Evolutionary conservation across 2,888 invertebrate species (phyloP).

Genomic region (Eustalomyia histrio): DNA sequence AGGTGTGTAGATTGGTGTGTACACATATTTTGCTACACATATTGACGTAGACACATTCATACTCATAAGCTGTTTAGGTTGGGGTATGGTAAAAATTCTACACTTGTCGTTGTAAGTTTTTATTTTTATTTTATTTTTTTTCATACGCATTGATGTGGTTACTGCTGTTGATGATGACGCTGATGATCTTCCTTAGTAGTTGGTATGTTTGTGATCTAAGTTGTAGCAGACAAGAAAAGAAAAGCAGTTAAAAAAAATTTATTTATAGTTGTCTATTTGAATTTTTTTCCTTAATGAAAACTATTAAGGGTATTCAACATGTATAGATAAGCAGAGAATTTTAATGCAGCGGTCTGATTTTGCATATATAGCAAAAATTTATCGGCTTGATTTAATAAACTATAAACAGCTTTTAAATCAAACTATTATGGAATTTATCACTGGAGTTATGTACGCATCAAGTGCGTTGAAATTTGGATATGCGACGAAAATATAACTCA

Average conservation of each 20-base stretch:
- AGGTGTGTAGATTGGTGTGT: slow-evolving; percentile 33
- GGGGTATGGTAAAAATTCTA: slow-evolving; percentile 35
- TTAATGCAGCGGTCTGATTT: too few relatives aligned
- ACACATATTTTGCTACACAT: slow-evolving; percentile 24
- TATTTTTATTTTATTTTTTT: too few relatives aligned
- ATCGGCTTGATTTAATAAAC: too few relatives aligned
- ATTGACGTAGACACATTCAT: background rate
- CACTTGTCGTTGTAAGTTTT: slow-evolving; percentile 52
- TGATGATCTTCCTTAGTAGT: background rate
- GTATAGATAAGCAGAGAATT: too few relatives aligned
- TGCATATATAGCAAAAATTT: too few relatives aligned
- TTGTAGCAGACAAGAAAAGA: background rate
- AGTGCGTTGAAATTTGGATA: too few relatives aligned
- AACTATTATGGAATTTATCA: too few relatives aligned
- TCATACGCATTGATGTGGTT: too few relatives aligned
- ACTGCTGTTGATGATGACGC: slow-evolving; percentile 14
- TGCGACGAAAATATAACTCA: too few relatives aligned
- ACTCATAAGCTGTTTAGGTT: background rate
- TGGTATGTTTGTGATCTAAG: slow-evolving; percentile 20
- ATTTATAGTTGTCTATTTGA: slow-evolving; percentile 38
- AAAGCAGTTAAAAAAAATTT: slow-evolving; percentile 33
- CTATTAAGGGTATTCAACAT: slow-evolving; percentile 35
- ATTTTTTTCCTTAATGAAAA: background rate
- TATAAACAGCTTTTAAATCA: too few relatives aligned
- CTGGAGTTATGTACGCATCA: too few relatives aligned